Percentiles rank a stretch among this genome's conserved stretches.
Evolutionary conservation across 2,113 vertebrate genomes (phyloP).

Genomic region (Platysteira castanea): DNA sequence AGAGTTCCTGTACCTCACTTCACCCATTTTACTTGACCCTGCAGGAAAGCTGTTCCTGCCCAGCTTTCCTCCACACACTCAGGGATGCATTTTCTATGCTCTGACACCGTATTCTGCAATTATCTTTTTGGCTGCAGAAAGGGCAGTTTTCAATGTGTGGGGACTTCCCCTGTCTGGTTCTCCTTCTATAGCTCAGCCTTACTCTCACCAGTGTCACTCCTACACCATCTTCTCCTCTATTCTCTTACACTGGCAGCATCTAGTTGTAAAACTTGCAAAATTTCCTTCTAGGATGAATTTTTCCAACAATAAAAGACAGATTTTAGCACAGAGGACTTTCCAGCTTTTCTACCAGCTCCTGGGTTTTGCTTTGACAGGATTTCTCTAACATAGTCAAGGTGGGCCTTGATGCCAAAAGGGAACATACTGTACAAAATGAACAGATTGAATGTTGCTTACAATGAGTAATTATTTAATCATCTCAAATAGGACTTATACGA

Average conservation of each 20-base stretch:
- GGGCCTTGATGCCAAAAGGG: not conserved
- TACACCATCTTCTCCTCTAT: not conserved
- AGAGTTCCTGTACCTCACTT: not conserved
- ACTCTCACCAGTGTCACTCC: not conserved
- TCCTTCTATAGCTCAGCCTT: not conserved
- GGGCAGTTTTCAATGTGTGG: accelerated
- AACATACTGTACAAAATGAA: not conserved
- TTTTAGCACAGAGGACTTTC: not conserved
- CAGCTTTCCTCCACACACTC: not conserved
- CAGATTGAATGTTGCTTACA: not conserved
- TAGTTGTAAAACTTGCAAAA: not conserved
- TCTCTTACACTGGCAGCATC: not conserved
- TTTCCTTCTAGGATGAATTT: not conserved
- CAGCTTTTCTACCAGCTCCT: not conserved
- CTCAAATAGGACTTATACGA: not conserved
- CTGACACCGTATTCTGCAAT: not conserved
- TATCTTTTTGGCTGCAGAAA: not conserved
- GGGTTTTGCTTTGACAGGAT: not conserved
- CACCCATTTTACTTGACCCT: not conserved
- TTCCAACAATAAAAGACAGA: not conserved
- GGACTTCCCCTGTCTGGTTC: not conserved
- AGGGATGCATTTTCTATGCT: accelerated
- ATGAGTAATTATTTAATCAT: not conserved
- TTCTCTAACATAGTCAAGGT: not conserved
- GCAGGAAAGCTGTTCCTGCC: not conserved